Base-by-base conservation (phyloP, 2,113 vertebrate species). In the Mionectes macconnelli region DNA sequence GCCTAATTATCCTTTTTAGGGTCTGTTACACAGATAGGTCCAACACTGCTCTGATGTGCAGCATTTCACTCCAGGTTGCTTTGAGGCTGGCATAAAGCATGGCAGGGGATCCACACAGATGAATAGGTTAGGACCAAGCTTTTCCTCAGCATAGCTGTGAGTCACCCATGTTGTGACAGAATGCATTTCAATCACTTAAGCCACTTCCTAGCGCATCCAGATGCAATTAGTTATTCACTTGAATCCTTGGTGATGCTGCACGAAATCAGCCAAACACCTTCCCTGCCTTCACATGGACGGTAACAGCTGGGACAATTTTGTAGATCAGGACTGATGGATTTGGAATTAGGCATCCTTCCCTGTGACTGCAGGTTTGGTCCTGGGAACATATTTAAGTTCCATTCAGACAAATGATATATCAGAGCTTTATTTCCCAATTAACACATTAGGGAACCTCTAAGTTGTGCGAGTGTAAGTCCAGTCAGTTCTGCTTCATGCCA, bases 271-370 rank as follows among this genome's bases (percentile, higher is more conserved):
- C 24, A 39, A 84, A 63, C 31, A 27, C 28, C 18, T 64, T 59
- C 55, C 44, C 33, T 69, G 30, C 22, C 20, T 31, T 44, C 22
- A 47, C 1, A 2, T 1, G 1, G 31, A 33, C 39, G 53, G 1
- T 8, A 72, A 49, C 19, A 72, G 68, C 50, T 64, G 53, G 59
- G 25, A 22, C 33, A 57, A 24, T 16, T 72, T 50, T 1, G 1
- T 37, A 24, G 40, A n/a, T 49, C 44, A 69, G 39, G 19, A 60
- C 33, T 40, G 27, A 40, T 20, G 40, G 66, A 55, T 64, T 40
- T 82, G 60, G 37, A 79, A 70, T 70, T 55, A 50, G 10, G 17
- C 28, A 55, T 27, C 16, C 44, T 78, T 74, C 31, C 35, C 35
- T 49, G 22, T 25, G 18, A 78, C 35, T 50, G 53, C 14, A 64